phyloP scores from a whole-genome alignment of 2,888 invertebrate genomes.

The Eucriotettix oculatus region DNA sequence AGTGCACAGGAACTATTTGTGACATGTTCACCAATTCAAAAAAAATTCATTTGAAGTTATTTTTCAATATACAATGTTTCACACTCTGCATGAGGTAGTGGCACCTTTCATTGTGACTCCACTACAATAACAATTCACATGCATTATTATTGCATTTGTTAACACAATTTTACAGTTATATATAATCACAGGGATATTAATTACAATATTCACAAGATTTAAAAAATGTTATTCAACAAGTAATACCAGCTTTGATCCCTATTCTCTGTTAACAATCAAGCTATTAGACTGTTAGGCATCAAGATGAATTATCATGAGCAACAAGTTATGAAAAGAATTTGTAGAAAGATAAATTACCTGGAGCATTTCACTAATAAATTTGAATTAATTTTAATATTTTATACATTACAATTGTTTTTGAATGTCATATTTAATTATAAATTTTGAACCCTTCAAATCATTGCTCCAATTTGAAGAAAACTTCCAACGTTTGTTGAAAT shows the following conservation, averaged over 20 bases:
- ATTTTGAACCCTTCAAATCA: no score
- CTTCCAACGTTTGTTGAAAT: no score
- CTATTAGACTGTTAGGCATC: neutral
- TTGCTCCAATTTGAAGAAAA: no score
- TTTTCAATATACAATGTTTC: neutral
- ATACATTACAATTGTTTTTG: no score
- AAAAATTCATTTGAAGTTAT: neutral
- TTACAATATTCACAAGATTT: constrained; percentile 13
- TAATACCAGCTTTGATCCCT: constrained; percentile 7
- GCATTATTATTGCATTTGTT: constrained; percentile 9
- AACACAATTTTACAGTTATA: constrained; percentile 8
- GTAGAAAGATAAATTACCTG: constrained; percentile 2
- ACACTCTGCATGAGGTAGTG: neutral
- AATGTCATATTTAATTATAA: no score
- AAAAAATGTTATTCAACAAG: constrained; percentile 8
- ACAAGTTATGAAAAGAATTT: neutral
- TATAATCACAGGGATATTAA: constrained; percentile 12
- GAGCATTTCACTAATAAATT: constrained; percentile 1
- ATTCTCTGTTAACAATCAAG: neutral
- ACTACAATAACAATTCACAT: constrained; percentile 7
- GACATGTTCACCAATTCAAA: neutral
- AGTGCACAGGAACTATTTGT: neutral
- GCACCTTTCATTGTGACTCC: neutral
- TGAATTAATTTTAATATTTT: no score
- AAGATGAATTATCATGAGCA: constrained; percentile 1